Evolutionary conservation across 2,113 vertebrate genomes (phyloP).

Genomic region (Brachypteracias leptosomus): DNA sequence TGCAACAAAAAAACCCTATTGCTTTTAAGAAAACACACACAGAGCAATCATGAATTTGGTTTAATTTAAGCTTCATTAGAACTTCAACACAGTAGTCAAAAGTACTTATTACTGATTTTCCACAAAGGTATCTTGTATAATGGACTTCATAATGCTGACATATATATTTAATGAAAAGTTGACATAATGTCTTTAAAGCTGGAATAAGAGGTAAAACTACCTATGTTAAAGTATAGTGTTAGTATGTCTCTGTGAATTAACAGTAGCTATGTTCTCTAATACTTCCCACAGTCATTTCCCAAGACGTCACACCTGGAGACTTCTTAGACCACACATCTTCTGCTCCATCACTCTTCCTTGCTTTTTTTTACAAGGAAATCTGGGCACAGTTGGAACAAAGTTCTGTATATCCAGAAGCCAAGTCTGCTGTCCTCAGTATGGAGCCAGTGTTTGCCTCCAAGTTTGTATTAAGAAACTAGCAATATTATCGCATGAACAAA

Average conservation of each 20-base stretch:
- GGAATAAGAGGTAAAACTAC: neutral
- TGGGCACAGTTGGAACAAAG: neutral
- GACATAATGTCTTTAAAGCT: neutral
- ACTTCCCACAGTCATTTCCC: rapidly evolving
- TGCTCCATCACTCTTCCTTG: neutral
- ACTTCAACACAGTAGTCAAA: neutral
- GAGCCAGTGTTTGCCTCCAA: neutral
- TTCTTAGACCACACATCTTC: neutral
- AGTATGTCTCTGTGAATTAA: neutral
- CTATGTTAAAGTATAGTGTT: neutral
- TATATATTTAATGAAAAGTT: neutral
- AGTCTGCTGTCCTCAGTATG: neutral
- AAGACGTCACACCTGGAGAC: neutral
- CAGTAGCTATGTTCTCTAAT: neutral
- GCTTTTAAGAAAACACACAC: neutral
- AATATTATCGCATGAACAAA: neutral
- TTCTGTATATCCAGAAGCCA: neutral
- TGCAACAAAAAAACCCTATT: neutral
- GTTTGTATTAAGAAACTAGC: neutral
- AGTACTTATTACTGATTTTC: neutral
- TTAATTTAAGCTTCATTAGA: neutral
- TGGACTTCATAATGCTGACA: neutral
- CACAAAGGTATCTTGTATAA: neutral
- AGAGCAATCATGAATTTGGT: neutral
- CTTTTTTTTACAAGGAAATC: neutral